A percentile compares a stretch with the other conserved stretches of the same genome.
Evolutionary conservation across 1,140 invertebrate genomes (phyloP).

Genomic region (Trissolcus basalis): DNA sequence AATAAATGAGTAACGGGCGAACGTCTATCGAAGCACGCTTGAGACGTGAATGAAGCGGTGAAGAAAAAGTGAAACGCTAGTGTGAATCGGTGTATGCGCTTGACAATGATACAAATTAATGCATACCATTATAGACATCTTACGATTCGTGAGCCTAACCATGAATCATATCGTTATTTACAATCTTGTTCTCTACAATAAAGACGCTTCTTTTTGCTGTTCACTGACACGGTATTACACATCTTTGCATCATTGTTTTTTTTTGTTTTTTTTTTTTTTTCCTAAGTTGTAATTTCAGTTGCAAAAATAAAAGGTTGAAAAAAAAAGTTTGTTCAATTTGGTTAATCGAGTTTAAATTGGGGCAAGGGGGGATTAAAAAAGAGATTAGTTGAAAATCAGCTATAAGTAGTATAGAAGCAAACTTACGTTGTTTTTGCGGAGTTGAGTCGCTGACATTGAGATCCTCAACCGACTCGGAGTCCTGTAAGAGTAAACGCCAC

Average conservation of each 20-base stretch:
- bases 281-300: no score
- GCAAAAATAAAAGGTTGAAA: no score
- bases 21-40: slow-evolving; percentile 42
- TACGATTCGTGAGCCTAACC: slow-evolving; percentile 38
- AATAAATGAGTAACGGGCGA: slow-evolving; percentile 26
- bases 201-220: no score
- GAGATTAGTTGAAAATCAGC: background rate
- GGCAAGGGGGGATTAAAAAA: slow-evolving; percentile 9
- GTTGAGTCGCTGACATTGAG: slow-evolving; percentile 64
- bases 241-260: no score
- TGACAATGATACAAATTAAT: slow-evolving; percentile 62
- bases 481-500: slow-evolving; percentile 71
- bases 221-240: no score
- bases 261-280: no score
- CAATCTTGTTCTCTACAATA: slow-evolving; percentile 16
- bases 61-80: slow-evolving; percentile 60
- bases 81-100: slow-evolving; percentile 63
- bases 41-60: slow-evolving; percentile 57
- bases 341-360: no score
- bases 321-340: no score
- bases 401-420: slow-evolving; percentile 5
- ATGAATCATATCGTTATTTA: slow-evolving; percentile 50
- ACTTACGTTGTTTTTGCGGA: slow-evolving; percentile 69
- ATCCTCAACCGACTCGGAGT: slow-evolving; percentile 81
- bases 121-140: slow-evolving; percentile 56